Conservation (phyloP, 2,888 invertebrate genomes). For the Chaitophorus viminalis region DNA sequence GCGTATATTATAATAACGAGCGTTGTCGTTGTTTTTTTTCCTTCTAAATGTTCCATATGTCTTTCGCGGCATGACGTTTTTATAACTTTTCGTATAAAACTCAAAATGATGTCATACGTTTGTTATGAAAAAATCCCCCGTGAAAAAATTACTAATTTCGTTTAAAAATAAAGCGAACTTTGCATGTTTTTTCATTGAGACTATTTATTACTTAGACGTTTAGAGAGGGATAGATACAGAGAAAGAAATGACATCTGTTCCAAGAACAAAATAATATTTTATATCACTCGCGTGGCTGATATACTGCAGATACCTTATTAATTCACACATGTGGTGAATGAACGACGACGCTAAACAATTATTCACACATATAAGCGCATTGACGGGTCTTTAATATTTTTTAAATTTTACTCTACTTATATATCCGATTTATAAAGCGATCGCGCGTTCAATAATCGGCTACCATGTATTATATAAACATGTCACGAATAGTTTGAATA, state of each 20-base stretch:
- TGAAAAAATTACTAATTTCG: slow-evolving; percentile 15
- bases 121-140: slow-evolving; percentile 5
- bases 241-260: slow-evolving; percentile 28
- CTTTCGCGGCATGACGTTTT: neutral
- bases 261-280: slow-evolving; percentile 13
- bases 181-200: slow-evolving; percentile 14
- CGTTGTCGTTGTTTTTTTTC: neutral
- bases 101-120: slow-evolving; percentile 14
- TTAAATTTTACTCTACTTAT: neutral
- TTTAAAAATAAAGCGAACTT: slow-evolving; percentile 35
- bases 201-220: neutral
- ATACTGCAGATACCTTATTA: neutral
- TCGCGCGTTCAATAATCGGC: neutral
- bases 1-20: neutral
- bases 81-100: slow-evolving; percentile 16
- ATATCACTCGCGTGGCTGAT: neutral
- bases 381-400: slow-evolving; percentile 9
- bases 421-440: neutral
- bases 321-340: neutral
- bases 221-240: neutral
- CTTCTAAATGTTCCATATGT: neutral
- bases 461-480: no score
- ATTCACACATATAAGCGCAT: neutral
- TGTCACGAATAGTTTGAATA: no score
- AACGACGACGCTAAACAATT: neutral